A percentile compares a stretch with the other conserved stretches of the same genome.
Evolutionary conservation across 2,113 vertebrate species (phyloP).

Genomic region (Mirza zaza): DNA sequence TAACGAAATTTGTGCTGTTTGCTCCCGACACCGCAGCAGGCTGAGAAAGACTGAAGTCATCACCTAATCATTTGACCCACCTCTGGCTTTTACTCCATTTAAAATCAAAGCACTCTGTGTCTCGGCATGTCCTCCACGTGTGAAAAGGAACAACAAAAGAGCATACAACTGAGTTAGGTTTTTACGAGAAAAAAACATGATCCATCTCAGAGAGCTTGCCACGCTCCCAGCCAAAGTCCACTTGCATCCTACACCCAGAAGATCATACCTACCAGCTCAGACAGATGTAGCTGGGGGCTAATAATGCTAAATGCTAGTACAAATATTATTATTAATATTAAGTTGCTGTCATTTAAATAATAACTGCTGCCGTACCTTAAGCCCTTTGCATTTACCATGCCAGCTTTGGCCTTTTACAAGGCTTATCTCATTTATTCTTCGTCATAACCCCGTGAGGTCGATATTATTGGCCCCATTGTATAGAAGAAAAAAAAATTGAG

Average conservation of each 20-base stretch:
- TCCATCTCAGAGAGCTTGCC: not conserved
- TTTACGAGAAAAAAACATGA: not conserved
- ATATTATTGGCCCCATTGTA: not conserved
- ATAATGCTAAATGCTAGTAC: not conserved
- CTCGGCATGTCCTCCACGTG: not conserved
- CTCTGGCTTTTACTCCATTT: not conserved
- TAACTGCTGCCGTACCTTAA: not conserved
- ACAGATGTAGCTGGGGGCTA: not conserved
- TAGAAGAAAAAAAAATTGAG: not conserved
- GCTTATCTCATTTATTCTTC: slow-evolving; percentile 17
- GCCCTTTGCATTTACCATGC: not conserved
- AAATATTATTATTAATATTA: slow-evolving; percentile 20
- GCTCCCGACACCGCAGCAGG: not conserved
- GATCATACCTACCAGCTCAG: not conserved
- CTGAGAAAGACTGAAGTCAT: not conserved
- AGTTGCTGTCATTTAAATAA: slow-evolving; percentile 3
- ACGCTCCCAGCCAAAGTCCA: not conserved
- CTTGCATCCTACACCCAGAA: not conserved
- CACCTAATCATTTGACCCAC: not conserved
- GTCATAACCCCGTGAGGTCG: not conserved
- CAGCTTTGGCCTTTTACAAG: not conserved
- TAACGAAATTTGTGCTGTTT: not conserved
- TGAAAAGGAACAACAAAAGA: not conserved
- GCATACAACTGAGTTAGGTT: not conserved
- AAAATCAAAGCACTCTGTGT: not conserved